Evolutionary conservation across 1,140 invertebrate species (phyloP).

Genomic region (Cephus cinctus): DNA sequence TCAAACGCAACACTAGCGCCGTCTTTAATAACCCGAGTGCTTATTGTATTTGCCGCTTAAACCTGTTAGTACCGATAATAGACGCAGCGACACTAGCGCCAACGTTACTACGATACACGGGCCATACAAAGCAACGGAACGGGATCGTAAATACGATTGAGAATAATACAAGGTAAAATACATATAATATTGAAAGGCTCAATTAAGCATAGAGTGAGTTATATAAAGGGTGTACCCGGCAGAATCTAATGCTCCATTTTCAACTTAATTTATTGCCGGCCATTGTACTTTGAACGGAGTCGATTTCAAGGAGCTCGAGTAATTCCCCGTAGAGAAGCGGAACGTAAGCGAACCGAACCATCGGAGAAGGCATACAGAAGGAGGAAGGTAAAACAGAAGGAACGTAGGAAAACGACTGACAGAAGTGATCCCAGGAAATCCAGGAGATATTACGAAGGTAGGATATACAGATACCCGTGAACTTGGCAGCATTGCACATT

Average conservation of each 20-base stretch:
- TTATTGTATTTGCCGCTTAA: too few relatives aligned
- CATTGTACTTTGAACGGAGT: slow-evolving; percentile 29
- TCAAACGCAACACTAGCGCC: too few relatives aligned
- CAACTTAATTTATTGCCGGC: slow-evolving; percentile 30
- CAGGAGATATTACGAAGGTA: too few relatives aligned
- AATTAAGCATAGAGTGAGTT: slow-evolving; percentile 31
- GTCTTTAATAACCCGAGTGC: too few relatives aligned
- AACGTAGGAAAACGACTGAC: background rate
- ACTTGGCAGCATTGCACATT: slow-evolving; percentile 27
- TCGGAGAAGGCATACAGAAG: background rate
- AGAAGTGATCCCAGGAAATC: too few relatives aligned
- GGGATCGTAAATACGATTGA: too few relatives aligned
- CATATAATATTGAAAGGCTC: slow-evolving; percentile 26
- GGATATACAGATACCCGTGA: slow-evolving; percentile 11
- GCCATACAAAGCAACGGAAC: too few relatives aligned
- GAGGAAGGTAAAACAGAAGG: background rate
- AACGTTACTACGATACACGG: too few relatives aligned
- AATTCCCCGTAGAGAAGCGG: slow-evolving; percentile 6
- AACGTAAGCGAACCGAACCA: background rate
- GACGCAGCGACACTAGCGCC: too few relatives aligned
- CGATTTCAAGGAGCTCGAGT: slow-evolving; percentile 14
- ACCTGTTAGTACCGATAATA: too few relatives aligned
- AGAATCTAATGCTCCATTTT: slow-evolving; percentile 35
- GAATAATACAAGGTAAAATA: slow-evolving; percentile 17
- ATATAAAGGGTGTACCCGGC: slow-evolving; percentile 33